Base-by-base conservation (phyloP, 2,888 invertebrate species). In the Dioctria rufipes region DNA sequence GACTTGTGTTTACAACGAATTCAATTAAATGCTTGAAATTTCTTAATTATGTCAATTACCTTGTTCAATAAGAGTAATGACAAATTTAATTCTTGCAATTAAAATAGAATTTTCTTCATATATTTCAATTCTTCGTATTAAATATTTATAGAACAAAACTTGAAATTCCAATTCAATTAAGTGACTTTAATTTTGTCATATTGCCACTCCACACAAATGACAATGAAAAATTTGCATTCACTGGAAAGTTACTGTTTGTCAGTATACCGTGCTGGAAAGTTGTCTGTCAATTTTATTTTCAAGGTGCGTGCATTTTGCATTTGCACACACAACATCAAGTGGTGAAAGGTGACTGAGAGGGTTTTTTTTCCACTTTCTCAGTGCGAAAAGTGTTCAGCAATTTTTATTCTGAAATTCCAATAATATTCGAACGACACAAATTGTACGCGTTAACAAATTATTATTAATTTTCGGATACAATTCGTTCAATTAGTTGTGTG, bases 271-370 rank as follows among this genome's bases (percentile, higher is more conserved):
- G 25, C 25, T 25, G 25, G 25, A 25, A 51, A 69, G 51, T 13
- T 69, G 69, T 25, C 25, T 25, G 25, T 69, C 69, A 69, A 46
- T 40, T 11, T 9, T 40, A 11, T 71, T 25, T 8, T 73, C 58
- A 75, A 60, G 73, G 63, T 63, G 40, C 37, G n/a, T 67, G 67
- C 67, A 75, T 60, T 75, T 75, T 75, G 73, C 73, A 25, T 25
- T 25, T 25, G 25, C 25, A 25, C 25, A 75, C 58, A 8, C 46
- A 54, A 25, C 25, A 25, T 25, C 25, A 25, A 65, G 51, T 39
- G 63, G 78, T 65, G 65, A 78, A 78, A 78, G 65, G 78, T 40
- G 61, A 39, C 65, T 65, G 65, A 43, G 77, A 63, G 61, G 25
- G 61, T 43, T 61, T 25, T 60, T 25, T 75, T 58, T 60, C 37